A percentile compares a stretch with the other conserved stretches of the same genome.
These are phyloP conservation scores for Lepidostoma basale DNA, from an alignment of 1,140 invertebrate genomes.

Conservation along the genomic window DNA sequence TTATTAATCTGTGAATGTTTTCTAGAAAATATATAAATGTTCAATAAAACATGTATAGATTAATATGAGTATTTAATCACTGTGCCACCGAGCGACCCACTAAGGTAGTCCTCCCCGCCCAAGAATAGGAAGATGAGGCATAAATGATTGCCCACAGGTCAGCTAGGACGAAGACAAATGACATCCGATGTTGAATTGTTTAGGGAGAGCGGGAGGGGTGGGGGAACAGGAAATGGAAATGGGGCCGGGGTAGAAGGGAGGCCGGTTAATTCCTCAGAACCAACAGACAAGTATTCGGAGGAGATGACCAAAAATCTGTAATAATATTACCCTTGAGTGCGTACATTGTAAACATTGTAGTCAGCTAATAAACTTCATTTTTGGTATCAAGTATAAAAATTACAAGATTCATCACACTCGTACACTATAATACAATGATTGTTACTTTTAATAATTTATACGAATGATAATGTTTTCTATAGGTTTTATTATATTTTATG, in stretches of 20 bases:
- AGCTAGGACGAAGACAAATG: constrained; percentile 47
- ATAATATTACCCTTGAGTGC: too few relatives aligned
- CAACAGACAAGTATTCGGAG: too few relatives aligned
- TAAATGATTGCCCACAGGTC: constrained; percentile 47
- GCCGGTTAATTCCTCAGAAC: constrained; percentile 44
- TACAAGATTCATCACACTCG: too few relatives aligned
- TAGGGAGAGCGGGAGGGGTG: constrained; percentile 24
- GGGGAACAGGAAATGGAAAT: constrained; percentile 5
- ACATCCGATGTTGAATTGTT: constrained; percentile 47
- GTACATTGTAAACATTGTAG: too few relatives aligned
- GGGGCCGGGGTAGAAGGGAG: constrained; percentile 8
- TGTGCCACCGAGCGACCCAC: constrained; percentile 5
- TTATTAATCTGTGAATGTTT: not conserved
- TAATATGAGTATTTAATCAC: constrained; percentile 3
- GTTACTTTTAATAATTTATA: too few relatives aligned
- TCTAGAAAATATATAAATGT: not conserved
- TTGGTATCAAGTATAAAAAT: too few relatives aligned
- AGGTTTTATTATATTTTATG: too few relatives aligned
- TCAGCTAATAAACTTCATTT: too few relatives aligned
- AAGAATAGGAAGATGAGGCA: constrained; percentile 45
- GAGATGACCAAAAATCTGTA: too few relatives aligned
- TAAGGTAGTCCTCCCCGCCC: constrained; percentile 37
- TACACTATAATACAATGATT: too few relatives aligned
- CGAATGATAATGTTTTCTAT: too few relatives aligned
- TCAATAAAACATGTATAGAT: not conserved